A percentile compares a stretch with the other conserved stretches of the same genome.
These are phyloP conservation scores for Steinernema hermaphroditum DNA, from an alignment of 2,888 invertebrate genomes.

Conservation along the genomic window DNA sequence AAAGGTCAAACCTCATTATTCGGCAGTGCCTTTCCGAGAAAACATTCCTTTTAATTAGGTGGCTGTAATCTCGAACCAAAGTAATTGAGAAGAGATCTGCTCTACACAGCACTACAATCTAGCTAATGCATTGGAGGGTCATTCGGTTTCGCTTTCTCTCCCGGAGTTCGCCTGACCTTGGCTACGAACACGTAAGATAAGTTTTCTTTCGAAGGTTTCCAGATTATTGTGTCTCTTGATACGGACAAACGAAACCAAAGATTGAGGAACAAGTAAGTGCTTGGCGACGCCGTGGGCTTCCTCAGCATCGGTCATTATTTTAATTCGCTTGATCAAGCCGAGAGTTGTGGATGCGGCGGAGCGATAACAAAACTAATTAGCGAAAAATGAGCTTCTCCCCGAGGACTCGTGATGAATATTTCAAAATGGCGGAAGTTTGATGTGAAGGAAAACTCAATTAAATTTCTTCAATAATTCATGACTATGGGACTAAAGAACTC, in stretches of 20 bases:
- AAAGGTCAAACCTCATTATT: not conserved
- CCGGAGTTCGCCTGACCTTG: not conserved
- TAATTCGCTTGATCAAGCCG: not conserved
- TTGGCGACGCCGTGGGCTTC: slow-evolving; percentile 4
- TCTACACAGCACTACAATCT: no score
- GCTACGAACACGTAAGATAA: slow-evolving; percentile 2
- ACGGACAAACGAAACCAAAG: not conserved
- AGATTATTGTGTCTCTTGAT: not conserved
- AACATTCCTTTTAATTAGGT: no score
- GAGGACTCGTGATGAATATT: not conserved
- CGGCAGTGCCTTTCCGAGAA: no score
- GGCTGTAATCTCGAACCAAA: no score
- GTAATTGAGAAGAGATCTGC: not conserved
- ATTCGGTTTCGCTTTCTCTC: not conserved
- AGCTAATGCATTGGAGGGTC: not conserved
- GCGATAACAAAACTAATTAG: slow-evolving; percentile 26
- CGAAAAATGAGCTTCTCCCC: slow-evolving; percentile 15
- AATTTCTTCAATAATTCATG: not conserved
- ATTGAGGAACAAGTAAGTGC: not conserved
- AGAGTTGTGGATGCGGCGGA: not conserved
- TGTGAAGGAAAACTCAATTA: slow-evolving; percentile 11
- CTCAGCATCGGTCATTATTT: not conserved
- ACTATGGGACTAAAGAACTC: not conserved
- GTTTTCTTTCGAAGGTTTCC: slow-evolving; percentile 3
- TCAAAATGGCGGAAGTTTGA: slow-evolving; percentile 7